Percentiles rank a stretch among this genome's conserved stretches.
Conservation (phyloP, 2,797 vertebrate species). For the Antrozous pallidus region DNA sequence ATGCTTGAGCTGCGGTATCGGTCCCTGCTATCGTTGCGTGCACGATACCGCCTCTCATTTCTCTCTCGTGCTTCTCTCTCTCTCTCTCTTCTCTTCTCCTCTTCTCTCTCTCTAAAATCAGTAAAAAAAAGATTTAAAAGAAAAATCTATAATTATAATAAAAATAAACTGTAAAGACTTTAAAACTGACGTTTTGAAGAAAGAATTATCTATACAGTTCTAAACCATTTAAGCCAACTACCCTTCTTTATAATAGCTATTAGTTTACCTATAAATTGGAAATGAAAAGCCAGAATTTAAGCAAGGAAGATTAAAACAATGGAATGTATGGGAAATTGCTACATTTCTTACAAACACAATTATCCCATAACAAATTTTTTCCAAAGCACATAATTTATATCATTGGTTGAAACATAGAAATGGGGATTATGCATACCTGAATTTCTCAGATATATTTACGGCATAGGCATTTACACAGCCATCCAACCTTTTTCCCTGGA, state of each 20-base stretch:
- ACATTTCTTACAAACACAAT: neutral
- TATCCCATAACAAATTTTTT: neutral
- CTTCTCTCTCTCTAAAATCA: neutral
- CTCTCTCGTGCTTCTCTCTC: neutral
- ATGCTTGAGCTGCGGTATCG: neutral
- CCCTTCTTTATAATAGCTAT: neutral
- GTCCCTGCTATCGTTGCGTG: neutral
- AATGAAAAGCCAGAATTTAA: conserved; percentile 34
- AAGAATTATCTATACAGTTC: neutral
- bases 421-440: conserved; percentile 86
- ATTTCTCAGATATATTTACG: conserved; percentile 95
- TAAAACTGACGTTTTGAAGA: conserved; percentile 6
- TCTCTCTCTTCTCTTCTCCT: neutral
- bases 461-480: conserved; percentile 92
- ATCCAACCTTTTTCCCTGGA: conserved; percentile 92
- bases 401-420: neutral
- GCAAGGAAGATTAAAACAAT: neutral
- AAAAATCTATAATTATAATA: neutral
- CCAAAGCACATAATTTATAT: neutral
- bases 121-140: neutral
- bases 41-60: neutral
- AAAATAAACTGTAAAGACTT: conserved; percentile 44
- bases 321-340: neutral
- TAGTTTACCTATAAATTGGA: neutral
- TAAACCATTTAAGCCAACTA: conserved; percentile 12